Percentiles rank a stretch among this genome's conserved stretches.
Conservation (phyloP, 2,113 vertebrate species). For the Calidris pygmaea region DNA sequence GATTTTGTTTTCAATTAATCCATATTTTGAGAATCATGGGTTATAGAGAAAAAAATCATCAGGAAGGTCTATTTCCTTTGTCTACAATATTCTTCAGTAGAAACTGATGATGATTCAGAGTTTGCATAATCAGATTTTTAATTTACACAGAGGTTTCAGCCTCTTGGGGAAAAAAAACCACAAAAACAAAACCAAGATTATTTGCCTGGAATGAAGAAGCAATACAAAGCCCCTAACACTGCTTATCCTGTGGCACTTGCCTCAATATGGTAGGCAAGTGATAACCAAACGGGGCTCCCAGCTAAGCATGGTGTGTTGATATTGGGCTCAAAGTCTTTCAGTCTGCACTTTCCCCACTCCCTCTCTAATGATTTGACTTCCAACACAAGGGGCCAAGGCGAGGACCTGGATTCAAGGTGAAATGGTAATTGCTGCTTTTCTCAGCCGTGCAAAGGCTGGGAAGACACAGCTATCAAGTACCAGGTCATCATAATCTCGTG, state of each 20-base stretch:
- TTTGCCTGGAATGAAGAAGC: background rate
- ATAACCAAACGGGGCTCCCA: background rate
- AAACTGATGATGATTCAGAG: background rate
- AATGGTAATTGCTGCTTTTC: background rate
- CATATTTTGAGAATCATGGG: background rate
- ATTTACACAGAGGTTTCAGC: background rate
- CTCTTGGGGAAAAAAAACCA: background rate
- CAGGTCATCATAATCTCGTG: background rate
- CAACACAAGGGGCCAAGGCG: background rate
- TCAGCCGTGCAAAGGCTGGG: background rate
- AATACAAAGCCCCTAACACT: background rate
- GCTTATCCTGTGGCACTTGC: background rate
- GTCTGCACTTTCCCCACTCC: background rate
- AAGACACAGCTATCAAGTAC: background rate
- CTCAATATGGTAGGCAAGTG: background rate
- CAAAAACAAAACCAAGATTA: background rate
- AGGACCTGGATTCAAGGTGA: background rate
- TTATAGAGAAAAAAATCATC: background rate
- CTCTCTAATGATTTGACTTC: background rate
- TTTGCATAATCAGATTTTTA: background rate
- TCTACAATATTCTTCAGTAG: background rate
- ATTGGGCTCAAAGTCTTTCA: background rate
- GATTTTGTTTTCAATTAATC: background rate
- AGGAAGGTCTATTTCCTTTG: background rate
- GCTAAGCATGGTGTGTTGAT: background rate